Evolutionary conservation across 37 sponge, comb jelly and placozoan species (phyloP).

Genomic region (Amphimedon queenslandica): DNA sequence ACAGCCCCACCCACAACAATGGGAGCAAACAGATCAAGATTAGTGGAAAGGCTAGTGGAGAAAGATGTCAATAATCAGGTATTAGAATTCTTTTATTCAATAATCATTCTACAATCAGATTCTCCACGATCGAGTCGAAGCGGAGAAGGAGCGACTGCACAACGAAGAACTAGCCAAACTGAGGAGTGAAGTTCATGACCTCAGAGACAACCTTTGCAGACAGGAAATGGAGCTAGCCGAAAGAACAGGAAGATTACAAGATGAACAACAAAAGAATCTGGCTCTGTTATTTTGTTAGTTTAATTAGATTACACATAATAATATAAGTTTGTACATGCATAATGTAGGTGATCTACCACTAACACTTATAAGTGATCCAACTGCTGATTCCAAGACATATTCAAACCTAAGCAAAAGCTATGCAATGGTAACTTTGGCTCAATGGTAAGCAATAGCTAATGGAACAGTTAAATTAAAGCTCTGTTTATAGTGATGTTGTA

Average conservation of each 20-base stretch:
- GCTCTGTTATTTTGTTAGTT: conserved; percentile 57
- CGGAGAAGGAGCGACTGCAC: background rate
- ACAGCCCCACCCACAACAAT: background rate
- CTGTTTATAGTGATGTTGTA: conserved; percentile 52
- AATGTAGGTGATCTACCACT: conserved; percentile 60
- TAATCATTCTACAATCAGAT: too few relatives aligned
- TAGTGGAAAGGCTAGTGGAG: conserved; percentile 21
- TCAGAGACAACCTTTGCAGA: conserved; percentile 28
- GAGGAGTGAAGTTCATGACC: conserved; percentile 22
- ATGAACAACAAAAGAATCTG: conserved; percentile 37
- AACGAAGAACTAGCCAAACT: conserved; percentile 17
- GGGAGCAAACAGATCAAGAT: background rate
- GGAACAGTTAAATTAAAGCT: background rate
- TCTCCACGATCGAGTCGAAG: background rate
- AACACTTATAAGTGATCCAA: conserved; percentile 13
- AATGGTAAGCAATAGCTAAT: conserved; percentile 30
- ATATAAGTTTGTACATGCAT: background rate
- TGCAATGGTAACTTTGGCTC: conserved; percentile 50
- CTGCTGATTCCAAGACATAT: background rate
- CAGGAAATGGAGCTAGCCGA: background rate
- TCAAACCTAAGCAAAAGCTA: conserved; percentile 29
- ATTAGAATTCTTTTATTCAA: too few relatives aligned
- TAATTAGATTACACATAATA: background rate
- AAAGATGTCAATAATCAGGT: conserved; percentile 27
- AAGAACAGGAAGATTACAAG: conserved; percentile 18